Evolutionary conservation across 2,888 invertebrate species (phyloP), one percentile per base, ranked within the genome.

Genomic region (Tachina grossa): DNA sequence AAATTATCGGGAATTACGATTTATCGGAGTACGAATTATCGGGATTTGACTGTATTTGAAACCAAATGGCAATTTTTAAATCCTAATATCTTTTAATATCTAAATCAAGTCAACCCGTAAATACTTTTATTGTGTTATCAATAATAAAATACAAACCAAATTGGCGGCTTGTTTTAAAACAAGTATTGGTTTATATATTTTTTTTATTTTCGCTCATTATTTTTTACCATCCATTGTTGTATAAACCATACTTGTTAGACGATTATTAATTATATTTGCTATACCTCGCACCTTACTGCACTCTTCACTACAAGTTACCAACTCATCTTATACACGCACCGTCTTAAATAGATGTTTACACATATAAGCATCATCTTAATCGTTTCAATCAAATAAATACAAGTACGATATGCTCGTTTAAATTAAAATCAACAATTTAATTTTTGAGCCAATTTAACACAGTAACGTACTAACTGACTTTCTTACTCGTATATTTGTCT

Each of bases 391-490:
- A 49, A 14, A 14, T 14, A 49, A 14, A 14, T 14, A 31, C 31
- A 31, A 14, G 14, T 59, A 68, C 47, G 49, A 69, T 53, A 63
- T 61, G 57, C 78, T 75, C 55, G 69, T 69, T 59, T 69, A 22
- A 71, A 61, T 69, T 75, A 31, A 76, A 82, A 82, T 71, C 69
- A 76, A 57, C 71, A 63, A 71, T 82, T 80, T 43, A 65, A 68
- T 74, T 84, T 74, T 72, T 51, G 57, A 57, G 47, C 78, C 71
- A 66, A 83, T 82, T 79, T 79, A 79, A 83, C 85, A 85, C 83
- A 83, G 85, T 85, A 85, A 76, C 85, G 85, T 82, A 85, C 75
- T 85, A 85, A 85, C 83, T 82, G 83, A 85, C 78, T 85, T 82
- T 85, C 79, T 72, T 76, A 31, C 4, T 2, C 0, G 1, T 31